Evolutionary conservation across 2,797 vertebrate genomes (phyloP).

Genomic region (Enteromius argenteus): DNA sequence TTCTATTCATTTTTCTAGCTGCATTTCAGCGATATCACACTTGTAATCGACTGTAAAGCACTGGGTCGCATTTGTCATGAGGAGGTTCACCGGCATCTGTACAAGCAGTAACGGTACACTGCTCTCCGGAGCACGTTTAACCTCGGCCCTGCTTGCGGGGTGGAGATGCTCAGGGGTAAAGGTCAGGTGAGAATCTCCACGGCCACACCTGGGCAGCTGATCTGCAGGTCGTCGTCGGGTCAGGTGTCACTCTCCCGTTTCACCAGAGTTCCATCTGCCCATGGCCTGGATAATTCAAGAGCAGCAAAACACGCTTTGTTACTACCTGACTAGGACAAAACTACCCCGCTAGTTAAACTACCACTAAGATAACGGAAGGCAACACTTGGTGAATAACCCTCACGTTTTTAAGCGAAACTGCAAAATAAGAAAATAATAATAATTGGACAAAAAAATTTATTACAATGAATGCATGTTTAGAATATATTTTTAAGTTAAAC

Average conservation of each 20-base stretch:
- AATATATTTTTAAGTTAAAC: background rate
- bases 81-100: background rate
- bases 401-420: background rate
- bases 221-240: constrained; percentile 70
- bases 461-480: background rate
- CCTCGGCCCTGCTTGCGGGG: constrained; percentile 23
- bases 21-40: background rate
- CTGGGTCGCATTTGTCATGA: constrained; percentile 16
- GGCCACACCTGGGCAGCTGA: constrained; percentile 66
- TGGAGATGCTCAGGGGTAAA: constrained; percentile 44
- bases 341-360: constrained; percentile 57
- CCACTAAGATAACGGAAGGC: constrained; percentile 28
- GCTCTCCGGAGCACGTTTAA: constrained; percentile 54
- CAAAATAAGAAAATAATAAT: background rate
- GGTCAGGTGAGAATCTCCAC: constrained; percentile 70
- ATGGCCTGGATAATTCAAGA: constrained; percentile 81
- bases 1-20: constrained; percentile 25
- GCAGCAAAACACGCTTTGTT: constrained; percentile 82
- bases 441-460: background rate
- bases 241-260: constrained; percentile 78
- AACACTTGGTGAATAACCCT: background rate
- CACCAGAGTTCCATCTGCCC: constrained; percentile 75
- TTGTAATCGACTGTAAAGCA: constrained; percentile 15
- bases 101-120: constrained; percentile 51
- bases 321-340: constrained; percentile 74